Evolutionary conservation across 2,113 vertebrate genomes (phyloP), one percentile per base, ranked within the genome.

Genomic region (Copsychus sechellarum): DNA sequence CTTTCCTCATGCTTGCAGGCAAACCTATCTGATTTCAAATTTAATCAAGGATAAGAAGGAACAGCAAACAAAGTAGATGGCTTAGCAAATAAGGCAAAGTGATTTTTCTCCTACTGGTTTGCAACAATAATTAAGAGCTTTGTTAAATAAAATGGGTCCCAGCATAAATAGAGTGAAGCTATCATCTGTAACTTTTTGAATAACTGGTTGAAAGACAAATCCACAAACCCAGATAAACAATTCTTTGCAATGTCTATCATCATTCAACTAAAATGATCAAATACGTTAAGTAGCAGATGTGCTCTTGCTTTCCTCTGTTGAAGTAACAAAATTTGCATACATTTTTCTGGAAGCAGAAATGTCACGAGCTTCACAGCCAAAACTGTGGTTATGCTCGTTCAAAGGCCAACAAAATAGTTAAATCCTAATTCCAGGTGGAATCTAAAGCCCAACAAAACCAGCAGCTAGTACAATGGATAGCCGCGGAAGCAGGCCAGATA

Each of bases 191-290:
- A 79, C 15, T 83, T 93, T 91, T 90, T 94, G 36, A 70, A 81
- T 86, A 91, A 88, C 48, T 94, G 87, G 86, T 74, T 94, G 79
- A 67, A 94, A 95, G 67, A 84, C 25, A 33, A 91, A 90, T 86
- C 40, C 53, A 96, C 53, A 95, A 93, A 92, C 40, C 6, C 57
- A 86, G 73, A 92, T 61, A 95, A 95, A 78, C 67, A 92, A 88
- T 90, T 95, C 58, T 56, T 74, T 94, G 42, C 53, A 57, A 72
- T 90, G 29, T 93, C 81, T 91, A 81, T 95, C 66, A 94, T 95
- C 87, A 94, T 96, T 92, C 93, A 90, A 66, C 84, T 91, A 94
- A 96, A 95, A 90, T 76, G 33, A 94, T 94, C 84, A 95, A 90
- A 95, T 90, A 66, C 12, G 1, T 67, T 91, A 94, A 95, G 93